Percentiles rank a stretch among this genome's conserved stretches.
phyloP scores from a whole-genome alignment of 2,888 invertebrate species.

The Alsophila aescularia region DNA sequence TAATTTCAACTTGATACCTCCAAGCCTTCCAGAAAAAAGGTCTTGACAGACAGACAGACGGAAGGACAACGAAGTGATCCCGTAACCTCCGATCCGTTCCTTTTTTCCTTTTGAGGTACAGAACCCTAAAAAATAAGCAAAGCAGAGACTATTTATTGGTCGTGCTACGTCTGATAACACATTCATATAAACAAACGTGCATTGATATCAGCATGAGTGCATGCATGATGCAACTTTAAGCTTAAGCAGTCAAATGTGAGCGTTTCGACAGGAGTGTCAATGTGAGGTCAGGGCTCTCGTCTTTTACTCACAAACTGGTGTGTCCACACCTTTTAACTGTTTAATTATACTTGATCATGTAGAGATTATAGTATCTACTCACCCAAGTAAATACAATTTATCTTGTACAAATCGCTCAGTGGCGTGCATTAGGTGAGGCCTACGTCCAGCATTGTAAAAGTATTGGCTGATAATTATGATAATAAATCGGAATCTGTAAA shows the following conservation, averaged over 20 bases:
- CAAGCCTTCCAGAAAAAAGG: no score
- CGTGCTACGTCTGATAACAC: neutral
- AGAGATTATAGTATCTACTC: neutral
- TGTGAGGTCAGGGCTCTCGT: conserved; percentile 31
- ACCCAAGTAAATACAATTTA: neutral
- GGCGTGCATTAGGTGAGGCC: no score
- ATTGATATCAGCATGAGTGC: conserved; percentile 12
- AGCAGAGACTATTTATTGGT: neutral
- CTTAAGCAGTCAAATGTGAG: conserved; percentile 18
- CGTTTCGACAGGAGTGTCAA: conserved; percentile 30
- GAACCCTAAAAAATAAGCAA: no score
- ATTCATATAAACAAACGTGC: conserved; percentile 3
- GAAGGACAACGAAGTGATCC: no score
- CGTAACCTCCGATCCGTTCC: no score
- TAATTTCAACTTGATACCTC: no score
- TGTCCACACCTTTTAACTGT: conserved; percentile 17
- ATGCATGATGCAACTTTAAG: conserved; percentile 29
- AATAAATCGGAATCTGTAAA: no score
- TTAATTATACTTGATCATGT: conserved; percentile 8
- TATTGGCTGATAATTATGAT: no score
- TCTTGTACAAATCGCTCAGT: no score
- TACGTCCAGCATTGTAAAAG: no score
- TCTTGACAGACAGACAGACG: no score
- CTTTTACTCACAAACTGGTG: conserved; percentile 8
- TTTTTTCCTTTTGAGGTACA: no score